A percentile compares a stretch with the other conserved stretches of the same genome.
These are phyloP conservation scores for Nyctibius grandis DNA, from an alignment of 2,797 vertebrate genomes.

Conservation along the genomic window DNA sequence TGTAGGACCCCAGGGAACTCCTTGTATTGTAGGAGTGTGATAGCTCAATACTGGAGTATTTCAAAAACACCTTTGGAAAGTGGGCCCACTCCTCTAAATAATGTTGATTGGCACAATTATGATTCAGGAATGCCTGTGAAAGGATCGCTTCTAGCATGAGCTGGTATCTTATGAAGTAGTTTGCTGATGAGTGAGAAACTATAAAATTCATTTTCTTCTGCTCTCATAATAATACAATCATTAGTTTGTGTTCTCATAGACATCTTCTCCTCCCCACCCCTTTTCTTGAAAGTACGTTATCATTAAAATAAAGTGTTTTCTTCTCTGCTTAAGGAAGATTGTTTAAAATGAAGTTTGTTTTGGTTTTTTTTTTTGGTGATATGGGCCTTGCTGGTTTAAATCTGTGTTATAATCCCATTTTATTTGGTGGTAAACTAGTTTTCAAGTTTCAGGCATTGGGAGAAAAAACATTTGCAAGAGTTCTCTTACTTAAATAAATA, in stretches of 20 bases:
- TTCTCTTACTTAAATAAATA: not conserved
- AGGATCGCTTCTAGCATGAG: not conserved
- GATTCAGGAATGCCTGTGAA: conserved; percentile 32
- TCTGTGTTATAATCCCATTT: conserved; percentile 11
- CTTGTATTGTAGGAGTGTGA: conserved; percentile 36
- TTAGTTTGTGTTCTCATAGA: conserved; percentile 63
- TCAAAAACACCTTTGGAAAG: conserved; percentile 57
- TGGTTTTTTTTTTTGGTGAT: not conserved
- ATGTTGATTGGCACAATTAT: conserved; percentile 37
- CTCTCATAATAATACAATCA: not conserved
- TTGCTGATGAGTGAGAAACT: conserved; percentile 44
- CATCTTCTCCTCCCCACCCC: not conserved
- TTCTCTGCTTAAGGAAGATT: conserved; percentile 36
- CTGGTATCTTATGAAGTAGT: conserved; percentile 40
- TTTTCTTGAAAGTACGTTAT: conserved; percentile 21
- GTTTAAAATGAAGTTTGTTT: conserved; percentile 28
- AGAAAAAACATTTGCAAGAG: not conserved
- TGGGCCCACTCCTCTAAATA: conserved; percentile 14
- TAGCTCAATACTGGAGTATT: conserved; percentile 59
- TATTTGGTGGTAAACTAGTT: conserved; percentile 30
- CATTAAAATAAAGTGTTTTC: no score
- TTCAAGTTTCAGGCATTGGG: not conserved
- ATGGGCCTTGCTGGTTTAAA: conserved; percentile 19
- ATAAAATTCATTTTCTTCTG: conserved; percentile 40
- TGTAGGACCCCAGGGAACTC: conserved; percentile 23